phyloP scores from a whole-genome alignment of 1,140 invertebrate genomes.

The Pseudomyrmex flavicornis region DNA sequence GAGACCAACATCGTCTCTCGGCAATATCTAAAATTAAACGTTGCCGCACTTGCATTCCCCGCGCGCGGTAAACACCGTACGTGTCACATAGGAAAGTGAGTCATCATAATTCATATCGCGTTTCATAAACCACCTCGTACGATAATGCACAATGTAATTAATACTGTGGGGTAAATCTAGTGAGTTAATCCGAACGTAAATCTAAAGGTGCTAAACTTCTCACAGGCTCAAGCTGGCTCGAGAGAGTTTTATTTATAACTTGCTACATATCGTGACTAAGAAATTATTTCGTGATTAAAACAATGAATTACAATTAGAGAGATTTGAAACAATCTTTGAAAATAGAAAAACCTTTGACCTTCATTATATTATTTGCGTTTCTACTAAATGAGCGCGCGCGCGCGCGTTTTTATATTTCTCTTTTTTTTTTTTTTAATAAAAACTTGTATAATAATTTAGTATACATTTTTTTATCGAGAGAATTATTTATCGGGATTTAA shows the following conservation, averaged over 20 bases:
- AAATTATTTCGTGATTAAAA: too few species aligned
- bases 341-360: too few species aligned
- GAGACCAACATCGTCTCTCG: background rate
- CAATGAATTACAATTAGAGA: too few species aligned
- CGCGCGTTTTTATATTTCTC: too few species aligned
- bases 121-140: background rate
- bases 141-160: conserved; percentile 32
- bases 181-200: background rate
- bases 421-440: too few species aligned
- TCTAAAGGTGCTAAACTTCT: background rate
- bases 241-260: background rate
- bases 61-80: conserved; percentile 9
- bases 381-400: too few species aligned
- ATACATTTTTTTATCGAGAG: too few species aligned
- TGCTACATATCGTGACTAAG: too few species aligned
- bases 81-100: background rate
- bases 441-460: too few species aligned
- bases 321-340: too few species aligned
- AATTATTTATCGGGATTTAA: too few species aligned
- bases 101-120: background rate
- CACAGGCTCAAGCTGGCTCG: background rate
- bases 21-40: conserved; percentile 28
- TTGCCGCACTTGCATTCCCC: background rate
- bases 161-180: background rate
- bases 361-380: too few species aligned